Conservation (phyloP, 2,888 invertebrate genomes). For the Xestia ashworthii region DNA sequence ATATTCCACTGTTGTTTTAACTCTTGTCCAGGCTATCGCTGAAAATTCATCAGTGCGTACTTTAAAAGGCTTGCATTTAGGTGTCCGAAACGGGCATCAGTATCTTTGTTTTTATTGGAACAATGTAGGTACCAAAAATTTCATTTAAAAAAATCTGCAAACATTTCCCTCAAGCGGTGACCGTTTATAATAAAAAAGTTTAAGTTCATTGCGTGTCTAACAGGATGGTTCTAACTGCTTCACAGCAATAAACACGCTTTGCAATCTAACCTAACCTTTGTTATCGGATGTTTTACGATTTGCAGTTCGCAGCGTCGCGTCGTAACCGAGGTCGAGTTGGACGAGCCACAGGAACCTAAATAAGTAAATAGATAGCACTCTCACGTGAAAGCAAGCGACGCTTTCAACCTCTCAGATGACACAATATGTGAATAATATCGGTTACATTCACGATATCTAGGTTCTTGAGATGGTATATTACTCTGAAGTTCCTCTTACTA, state of each 20-base stretch:
- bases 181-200: conserved; percentile 28
- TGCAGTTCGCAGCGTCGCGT: conserved; percentile 2
- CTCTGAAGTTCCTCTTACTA: neutral
- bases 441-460: conserved; percentile 13
- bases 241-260: conserved; percentile 53
- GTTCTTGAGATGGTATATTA: conserved; percentile 2
- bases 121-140: too few species aligned
- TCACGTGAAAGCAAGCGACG: conserved; percentile 2
- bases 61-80: neutral
- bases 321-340: conserved; percentile 35
- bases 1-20: neutral
- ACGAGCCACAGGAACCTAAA: conserved; percentile 9
- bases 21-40: neutral
- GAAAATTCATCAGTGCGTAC: neutral
- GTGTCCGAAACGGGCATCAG: neutral
- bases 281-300: conserved; percentile 53
- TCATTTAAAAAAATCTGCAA: neutral
- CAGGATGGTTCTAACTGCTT: conserved; percentile 16
- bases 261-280: conserved; percentile 53
- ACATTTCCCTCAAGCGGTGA: conserved; percentile 13
- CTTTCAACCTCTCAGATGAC: conserved; percentile 27
- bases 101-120: too few species aligned
- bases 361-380: conserved; percentile 38
- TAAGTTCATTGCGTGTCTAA: conserved; percentile 39
- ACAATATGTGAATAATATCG: conserved; percentile 36